Conservation (phyloP, 2,888 invertebrate species). For the Elmis aenea region DNA sequence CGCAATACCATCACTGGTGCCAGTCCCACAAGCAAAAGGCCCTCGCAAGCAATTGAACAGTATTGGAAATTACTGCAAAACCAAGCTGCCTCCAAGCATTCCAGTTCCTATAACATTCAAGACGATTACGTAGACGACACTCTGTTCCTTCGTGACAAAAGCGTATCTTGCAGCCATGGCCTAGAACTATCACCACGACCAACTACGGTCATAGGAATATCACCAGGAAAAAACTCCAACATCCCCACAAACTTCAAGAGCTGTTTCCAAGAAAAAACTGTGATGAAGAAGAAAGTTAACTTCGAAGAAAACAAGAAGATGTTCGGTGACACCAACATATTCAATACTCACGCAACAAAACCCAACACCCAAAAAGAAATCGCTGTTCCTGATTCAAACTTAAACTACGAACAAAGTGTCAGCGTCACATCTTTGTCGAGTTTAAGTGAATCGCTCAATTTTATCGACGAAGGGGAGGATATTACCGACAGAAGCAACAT, state of each 20-base stretch:
- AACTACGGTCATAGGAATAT: constrained; percentile 51
- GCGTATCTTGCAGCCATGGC: constrained; percentile 72
- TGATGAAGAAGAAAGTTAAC: constrained; percentile 40
- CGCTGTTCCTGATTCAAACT: constrained; percentile 23
- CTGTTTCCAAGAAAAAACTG: constrained; percentile 35
- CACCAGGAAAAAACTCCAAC: constrained; percentile 23
- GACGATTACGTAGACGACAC: constrained; percentile 45
- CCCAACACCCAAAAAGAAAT: too few species aligned
- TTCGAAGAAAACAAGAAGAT: constrained; percentile 34
- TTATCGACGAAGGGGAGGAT: constrained; percentile 44
- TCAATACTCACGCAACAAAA: too few species aligned
- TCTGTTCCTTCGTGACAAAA: constrained; percentile 66
- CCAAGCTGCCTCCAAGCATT: constrained; percentile 47
- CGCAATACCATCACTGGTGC: constrained; percentile 86
- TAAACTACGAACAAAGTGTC: constrained; percentile 41
- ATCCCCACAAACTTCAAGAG: constrained; percentile 31
- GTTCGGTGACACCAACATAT: constrained; percentile 11
- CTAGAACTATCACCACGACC: constrained; percentile 65
- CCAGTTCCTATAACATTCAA: constrained; percentile 44
- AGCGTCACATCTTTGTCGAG: constrained; percentile 43
- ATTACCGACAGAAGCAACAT: constrained; percentile 45
- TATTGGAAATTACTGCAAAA: constrained; percentile 71
- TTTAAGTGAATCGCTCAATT: constrained; percentile 41
- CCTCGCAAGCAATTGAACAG: constrained; percentile 64
- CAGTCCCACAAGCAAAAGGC: constrained; percentile 59